Conservation (phyloP, 2,113 vertebrate genomes). For the Acrocephalus arundinaceus region DNA sequence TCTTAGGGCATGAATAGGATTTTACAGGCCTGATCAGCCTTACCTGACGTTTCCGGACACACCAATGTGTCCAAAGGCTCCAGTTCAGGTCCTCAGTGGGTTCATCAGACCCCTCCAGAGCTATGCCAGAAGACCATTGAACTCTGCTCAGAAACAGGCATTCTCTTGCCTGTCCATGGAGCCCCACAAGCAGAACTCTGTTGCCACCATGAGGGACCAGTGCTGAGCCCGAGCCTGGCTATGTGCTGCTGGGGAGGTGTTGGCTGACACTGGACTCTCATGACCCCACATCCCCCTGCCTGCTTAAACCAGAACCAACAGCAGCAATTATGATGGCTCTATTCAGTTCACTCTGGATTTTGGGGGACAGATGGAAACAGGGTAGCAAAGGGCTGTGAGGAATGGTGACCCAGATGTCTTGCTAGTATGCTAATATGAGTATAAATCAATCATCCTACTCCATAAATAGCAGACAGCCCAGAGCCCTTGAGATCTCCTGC, state of each 20-base stretch:
- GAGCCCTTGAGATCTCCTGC: not conserved
- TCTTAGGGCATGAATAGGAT: not conserved
- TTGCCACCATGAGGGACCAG: not conserved
- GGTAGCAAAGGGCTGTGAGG: not conserved
- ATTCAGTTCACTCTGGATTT: not conserved
- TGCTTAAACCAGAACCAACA: not conserved
- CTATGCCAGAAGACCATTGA: not conserved
- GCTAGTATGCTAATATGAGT: not conserved
- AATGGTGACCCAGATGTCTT: not conserved
- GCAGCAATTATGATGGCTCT: accelerated
- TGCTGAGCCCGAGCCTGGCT: accelerated
- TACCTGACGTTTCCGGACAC: not conserved
- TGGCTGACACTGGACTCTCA: not conserved
- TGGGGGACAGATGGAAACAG: not conserved
- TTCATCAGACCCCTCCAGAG: not conserved
- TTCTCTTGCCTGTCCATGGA: not conserved
- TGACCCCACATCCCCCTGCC: accelerated
- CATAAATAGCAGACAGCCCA: not conserved
- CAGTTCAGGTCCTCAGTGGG: not conserved
- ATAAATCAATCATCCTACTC: not conserved
- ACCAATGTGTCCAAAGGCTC: not conserved
- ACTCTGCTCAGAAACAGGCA: not conserved
- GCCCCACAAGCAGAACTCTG: not conserved
- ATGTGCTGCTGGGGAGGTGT: no score
- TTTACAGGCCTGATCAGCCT: not conserved